phyloP scores from a whole-genome alignment of 2,888 invertebrate genomes.

The Scaptodrosophila latifasciaeformis region DNA sequence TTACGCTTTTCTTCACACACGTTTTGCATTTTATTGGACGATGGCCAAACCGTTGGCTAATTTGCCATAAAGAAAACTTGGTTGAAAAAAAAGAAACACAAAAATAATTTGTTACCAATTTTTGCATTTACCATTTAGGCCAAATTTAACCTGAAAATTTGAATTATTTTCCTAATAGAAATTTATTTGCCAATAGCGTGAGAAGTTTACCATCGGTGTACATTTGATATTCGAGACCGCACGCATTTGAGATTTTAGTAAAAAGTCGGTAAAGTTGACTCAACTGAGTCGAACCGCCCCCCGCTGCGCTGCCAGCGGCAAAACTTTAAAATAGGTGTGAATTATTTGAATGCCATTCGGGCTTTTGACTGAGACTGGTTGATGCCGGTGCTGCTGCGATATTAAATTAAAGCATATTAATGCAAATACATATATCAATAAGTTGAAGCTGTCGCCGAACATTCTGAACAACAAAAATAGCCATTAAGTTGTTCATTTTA shows the following conservation, averaged over 20 bases:
- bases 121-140: constrained; percentile 42
- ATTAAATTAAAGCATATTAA: constrained; percentile 59
- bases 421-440: constrained; percentile 53
- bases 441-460: constrained; percentile 13
- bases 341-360: constrained; percentile 43
- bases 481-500: constrained; percentile 57
- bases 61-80: constrained; percentile 62
- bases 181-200: constrained; percentile 39
- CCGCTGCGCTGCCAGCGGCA: constrained; percentile 29
- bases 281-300: constrained; percentile 5
- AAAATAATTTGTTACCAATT: constrained; percentile 56
- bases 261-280: background rate
- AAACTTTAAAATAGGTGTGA: constrained; percentile 55
- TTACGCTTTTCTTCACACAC: constrained; percentile 33
- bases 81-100: too few species aligned
- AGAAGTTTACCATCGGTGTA: constrained; percentile 43
- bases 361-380: constrained; percentile 21
- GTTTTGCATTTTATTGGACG: too few species aligned
- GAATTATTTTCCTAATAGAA: background rate
- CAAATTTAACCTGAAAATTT: constrained; percentile 3
- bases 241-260: constrained; percentile 25
- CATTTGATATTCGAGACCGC: constrained; percentile 46
- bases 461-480: constrained; percentile 49
- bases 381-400: constrained; percentile 25
- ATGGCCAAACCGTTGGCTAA: constrained; percentile 38